Evolutionary conservation across 2,888 invertebrate species (phyloP).

Genomic region (Papilio demoleus): DNA sequence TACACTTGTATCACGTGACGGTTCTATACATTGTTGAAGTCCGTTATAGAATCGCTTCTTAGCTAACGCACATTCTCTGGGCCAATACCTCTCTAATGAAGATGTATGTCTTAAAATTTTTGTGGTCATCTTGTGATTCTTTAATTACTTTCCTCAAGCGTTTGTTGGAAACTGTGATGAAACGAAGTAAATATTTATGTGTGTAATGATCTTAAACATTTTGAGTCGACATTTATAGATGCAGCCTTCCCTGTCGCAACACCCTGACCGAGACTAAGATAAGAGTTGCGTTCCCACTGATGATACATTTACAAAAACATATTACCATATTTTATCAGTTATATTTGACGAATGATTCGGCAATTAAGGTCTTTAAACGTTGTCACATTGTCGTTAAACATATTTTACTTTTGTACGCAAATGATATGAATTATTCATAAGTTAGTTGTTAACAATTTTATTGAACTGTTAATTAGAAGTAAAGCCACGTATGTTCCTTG

Average conservation of each 20-base stretch:
- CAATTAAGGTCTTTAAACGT: no score
- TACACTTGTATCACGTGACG: no score
- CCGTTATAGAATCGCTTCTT: no score
- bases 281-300: background rate
- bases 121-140: background rate
- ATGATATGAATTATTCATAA: constrained; percentile 28
- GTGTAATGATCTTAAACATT: constrained; percentile 13
- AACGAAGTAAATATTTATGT: constrained; percentile 19
- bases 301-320: background rate
- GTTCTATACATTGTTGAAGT: no score
- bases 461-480: constrained; percentile 1
- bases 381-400: constrained; percentile 15
- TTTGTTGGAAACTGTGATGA: constrained; percentile 29
- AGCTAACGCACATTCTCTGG: no score
- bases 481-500: background rate
- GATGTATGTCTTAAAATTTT: background rate
- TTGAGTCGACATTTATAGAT: constrained; percentile 20
- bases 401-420: background rate
- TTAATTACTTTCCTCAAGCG: background rate
- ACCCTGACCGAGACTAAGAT: constrained; percentile 42
- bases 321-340: background rate
- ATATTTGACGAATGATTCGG: no score
- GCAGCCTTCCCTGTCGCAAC: constrained; percentile 44
- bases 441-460: no score
- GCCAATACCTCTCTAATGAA: background rate